Base-by-base conservation (phyloP, 2,113 vertebrate genomes). In the Gorilla gorilla region DNA sequence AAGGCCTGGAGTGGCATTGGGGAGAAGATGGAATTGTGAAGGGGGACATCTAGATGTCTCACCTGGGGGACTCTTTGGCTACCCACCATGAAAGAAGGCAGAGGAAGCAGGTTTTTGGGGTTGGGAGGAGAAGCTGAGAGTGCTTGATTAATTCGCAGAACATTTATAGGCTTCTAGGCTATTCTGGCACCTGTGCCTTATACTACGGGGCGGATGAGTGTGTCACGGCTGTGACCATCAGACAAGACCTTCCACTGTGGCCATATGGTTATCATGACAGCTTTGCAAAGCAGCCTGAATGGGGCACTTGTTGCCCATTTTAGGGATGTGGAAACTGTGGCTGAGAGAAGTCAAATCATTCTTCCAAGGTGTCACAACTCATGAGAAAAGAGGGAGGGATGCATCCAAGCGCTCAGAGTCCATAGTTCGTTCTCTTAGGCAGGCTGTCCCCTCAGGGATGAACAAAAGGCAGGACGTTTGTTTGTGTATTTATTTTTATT, bases 201-300 rank as follows among this genome's bases (percentile, higher is more conserved):
- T 5, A 35, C 38, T 70, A 61, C n/a, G 1, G 0, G 35, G 16
- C 32, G 35, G 45, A 66, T 18, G 61, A 8, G 16, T 20, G 13
- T 64, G 25, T 8, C 35, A 22, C 0, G n/a, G 23, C 40, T 55
- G 5, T 50, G 78, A 43, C 48, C 32, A 73, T 20, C 85, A 55
- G 18, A 66, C 0, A 43, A 92, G 30, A 5, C 12, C 20, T 50
- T 73, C 25, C 0, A 3, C 2, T 1, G 2, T 0, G 38, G 18
- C 7, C 27, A 38, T 0, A 0, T 1, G 25, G 6, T 35, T 64
- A 73, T 85, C 9, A 4, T 48, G 61, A 85, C 0, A 52, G 40
- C 20, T 75, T 90, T 59, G 38, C 50, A 17, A 48, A 78, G 43
- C 3, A 52, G 8, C 4, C 35, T 70, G 52, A 52, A 9, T 52